A percentile compares a stretch with the other conserved stretches of the same genome.
Evolutionary conservation across 2,113 vertebrate species (phyloP).

Genomic region (Clupea harengus): DNA sequence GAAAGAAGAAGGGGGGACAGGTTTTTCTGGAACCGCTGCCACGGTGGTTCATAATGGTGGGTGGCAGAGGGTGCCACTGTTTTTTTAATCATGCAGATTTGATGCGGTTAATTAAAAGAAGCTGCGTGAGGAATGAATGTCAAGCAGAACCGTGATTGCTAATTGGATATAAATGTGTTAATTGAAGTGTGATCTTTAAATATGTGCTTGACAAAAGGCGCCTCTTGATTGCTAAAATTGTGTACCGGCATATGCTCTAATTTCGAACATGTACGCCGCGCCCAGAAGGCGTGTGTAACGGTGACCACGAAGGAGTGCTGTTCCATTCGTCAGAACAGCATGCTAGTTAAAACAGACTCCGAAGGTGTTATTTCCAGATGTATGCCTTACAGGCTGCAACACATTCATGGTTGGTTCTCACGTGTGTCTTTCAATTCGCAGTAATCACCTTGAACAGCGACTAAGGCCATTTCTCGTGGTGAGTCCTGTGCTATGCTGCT

Average conservation of each 20-base stretch:
- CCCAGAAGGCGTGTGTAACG: not conserved
- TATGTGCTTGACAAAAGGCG: constrained; percentile 41
- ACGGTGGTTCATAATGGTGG: constrained; percentile 35
- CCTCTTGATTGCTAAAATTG: constrained; percentile 30
- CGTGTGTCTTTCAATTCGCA: not conserved
- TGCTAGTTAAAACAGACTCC: not conserved
- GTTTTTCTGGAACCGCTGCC: constrained; percentile 33
- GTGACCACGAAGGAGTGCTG: not conserved
- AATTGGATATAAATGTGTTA: constrained; percentile 54
- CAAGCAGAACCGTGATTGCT: constrained; percentile 41
- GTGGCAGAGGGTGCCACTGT: constrained; percentile 39
- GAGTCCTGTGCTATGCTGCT: not conserved
- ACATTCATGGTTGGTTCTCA: not conserved
- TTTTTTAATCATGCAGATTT: constrained; percentile 56
- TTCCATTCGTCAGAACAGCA: not conserved
- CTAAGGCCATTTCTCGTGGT: not conserved
- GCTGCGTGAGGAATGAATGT: constrained; percentile 50
- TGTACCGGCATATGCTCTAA: constrained; percentile 33
- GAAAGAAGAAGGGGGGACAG: constrained; percentile 30
- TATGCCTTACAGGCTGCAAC: not conserved
- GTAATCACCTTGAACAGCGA: not conserved
- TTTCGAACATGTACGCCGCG: constrained; percentile 23
- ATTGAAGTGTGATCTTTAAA: constrained; percentile 49
- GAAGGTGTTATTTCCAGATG: not conserved
- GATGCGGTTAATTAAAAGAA: constrained; percentile 56